Evolutionary conservation across 92 coral and sea anemone genomes (phyloP), one percentile per base, ranked within the genome.

Genomic region (Epizoanthus illoricatus): DNA sequence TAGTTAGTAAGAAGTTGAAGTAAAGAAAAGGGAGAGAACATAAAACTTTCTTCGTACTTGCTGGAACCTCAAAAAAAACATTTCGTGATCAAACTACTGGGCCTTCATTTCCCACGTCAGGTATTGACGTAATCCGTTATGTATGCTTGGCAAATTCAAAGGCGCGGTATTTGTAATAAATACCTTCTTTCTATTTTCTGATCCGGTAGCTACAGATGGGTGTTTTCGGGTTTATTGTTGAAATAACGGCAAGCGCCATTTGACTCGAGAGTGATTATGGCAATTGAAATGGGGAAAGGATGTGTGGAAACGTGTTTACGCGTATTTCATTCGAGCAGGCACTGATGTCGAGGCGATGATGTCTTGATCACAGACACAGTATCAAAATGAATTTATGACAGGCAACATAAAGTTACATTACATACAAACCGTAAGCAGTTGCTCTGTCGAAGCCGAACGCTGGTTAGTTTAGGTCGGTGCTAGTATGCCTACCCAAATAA

Each of bases 11-110:
- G 21, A 21, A 63, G n/a, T 40, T 41, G 20, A n/a, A 7, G 1
- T 4, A 40, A 33, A 33, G 60, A 45, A 43, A 43, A 70, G 45
- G 8, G 18, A 15, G 20, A 3, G 12, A 2, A 43, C 16, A 5
- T 16, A 21, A 4, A 21, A 41, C 59, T 63, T 63, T 61, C 56
- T 6, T 40, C 12, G 52, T 23, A 13, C 28, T 43, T 39, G 28
- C 3, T 9, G 23, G 43, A 40, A 18, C 3, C 42, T 45, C 43
- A 19, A 56, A 55, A 41, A 15, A 3, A 76, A 69, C 56, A 76
- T 76, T 78, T 54, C 82, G 82, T 78, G 82, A 78, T 78, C 12
- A 55, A 7, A 63, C 62, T 19, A 71, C 59, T 16, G 70, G 82
- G 82, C 23, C 12, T 52, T 13, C 56, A 7, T 52, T 63, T 64